Conservation (phyloP, 2,888 invertebrate genomes). For the Toxonevra muliebris region DNA sequence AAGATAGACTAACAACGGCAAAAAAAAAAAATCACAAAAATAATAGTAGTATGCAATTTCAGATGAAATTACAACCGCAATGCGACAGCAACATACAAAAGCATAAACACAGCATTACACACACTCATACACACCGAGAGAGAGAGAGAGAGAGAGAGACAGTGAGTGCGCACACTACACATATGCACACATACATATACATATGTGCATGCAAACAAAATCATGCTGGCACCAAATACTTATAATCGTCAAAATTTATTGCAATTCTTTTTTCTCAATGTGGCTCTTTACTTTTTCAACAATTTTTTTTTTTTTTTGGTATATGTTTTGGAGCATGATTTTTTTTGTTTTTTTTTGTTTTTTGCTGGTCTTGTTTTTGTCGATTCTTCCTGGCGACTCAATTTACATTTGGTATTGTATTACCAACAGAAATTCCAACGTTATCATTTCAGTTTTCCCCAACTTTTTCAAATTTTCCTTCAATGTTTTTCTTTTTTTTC, state of each 20-base stretch:
- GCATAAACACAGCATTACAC: conserved; percentile 3
- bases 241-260: conserved; percentile 30
- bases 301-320: too few relatives aligned
- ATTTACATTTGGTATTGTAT: too few relatives aligned
- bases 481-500: too few relatives aligned
- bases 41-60: conserved; percentile 24
- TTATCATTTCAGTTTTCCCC: too few relatives aligned
- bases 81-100: conserved; percentile 28
- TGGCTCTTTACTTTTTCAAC: too few relatives aligned
- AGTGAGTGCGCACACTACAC: background rate
- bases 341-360: too few relatives aligned
- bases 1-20: conserved; percentile 1
- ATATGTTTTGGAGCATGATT: too few relatives aligned
- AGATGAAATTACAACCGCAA: conserved; percentile 32
- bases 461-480: too few relatives aligned
- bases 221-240: conserved; percentile 25
- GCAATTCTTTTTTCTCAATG: conserved; percentile 10
- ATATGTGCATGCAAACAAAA: background rate
- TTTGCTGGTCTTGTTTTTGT: too few relatives aligned
- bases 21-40: background rate
- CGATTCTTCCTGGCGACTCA: too few relatives aligned
- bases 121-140: background rate
- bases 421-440: too few relatives aligned
- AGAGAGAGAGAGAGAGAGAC: background rate
- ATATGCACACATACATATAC: background rate